Conservation (phyloP, 2,113 vertebrate genomes). For the Ctenomys sociabilis region DNA sequence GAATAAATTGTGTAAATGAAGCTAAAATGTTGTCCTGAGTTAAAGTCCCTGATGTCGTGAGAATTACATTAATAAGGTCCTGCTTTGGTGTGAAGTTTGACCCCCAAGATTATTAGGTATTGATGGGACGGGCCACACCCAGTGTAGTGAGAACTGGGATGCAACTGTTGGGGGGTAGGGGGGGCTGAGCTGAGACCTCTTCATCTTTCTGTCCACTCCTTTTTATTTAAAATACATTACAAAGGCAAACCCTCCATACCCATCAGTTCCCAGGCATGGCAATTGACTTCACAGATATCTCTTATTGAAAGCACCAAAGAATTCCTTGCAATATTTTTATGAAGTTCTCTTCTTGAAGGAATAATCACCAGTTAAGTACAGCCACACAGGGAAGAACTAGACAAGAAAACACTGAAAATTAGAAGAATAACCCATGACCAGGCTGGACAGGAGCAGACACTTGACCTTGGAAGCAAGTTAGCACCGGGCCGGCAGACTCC, state of each 20-base stretch:
- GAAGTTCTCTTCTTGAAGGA: too few species aligned
- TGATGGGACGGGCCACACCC: neutral
- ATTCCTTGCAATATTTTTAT: too few species aligned
- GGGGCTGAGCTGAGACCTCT: neutral
- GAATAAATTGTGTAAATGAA: neutral
- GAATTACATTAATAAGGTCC: neutral
- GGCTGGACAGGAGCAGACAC: too few species aligned
- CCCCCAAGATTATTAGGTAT: neutral
- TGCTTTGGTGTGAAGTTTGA: neutral
- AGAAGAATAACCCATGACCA: too few species aligned
- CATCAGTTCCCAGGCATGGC: too few species aligned
- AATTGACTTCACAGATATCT: too few species aligned
- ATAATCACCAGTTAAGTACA: too few species aligned
- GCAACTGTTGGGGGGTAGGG: neutral
- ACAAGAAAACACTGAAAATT: too few species aligned
- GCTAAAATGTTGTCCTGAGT: constrained; percentile 17
- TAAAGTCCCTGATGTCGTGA: neutral
- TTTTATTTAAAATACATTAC: constrained; percentile 32
- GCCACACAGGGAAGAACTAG: too few species aligned
- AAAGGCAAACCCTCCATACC: neutral
- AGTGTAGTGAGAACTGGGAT: neutral
- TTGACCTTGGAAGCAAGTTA: too few species aligned
- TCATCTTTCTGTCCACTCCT: neutral
- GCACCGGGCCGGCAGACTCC: too few species aligned
- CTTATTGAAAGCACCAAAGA: too few species aligned